A percentile compares a stretch with the other conserved stretches of the same genome.
These are phyloP conservation scores for Homarus americanus DNA, from an alignment of 1,140 invertebrate species.

Conservation along the genomic window DNA sequence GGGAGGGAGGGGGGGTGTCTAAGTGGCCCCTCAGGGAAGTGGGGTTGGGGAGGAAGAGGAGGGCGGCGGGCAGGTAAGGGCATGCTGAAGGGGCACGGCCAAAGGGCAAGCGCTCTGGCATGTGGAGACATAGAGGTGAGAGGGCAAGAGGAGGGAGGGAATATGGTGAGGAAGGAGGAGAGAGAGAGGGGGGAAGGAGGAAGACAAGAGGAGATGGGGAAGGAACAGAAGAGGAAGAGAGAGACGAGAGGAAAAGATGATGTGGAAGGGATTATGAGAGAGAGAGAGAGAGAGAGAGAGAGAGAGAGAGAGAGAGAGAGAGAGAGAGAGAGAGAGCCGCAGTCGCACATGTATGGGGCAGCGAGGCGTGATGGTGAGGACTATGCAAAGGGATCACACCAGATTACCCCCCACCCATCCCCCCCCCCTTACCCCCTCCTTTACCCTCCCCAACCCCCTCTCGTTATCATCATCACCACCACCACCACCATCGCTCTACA, in stretches of 20 bases:
- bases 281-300: not conserved
- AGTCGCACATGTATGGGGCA: constrained; percentile 23
- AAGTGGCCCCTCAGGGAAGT: not conserved
- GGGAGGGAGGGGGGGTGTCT: not conserved
- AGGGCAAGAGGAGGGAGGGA: not conserved
- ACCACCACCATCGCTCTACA: not conserved
- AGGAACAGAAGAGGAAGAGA: not conserved
- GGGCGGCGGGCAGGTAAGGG: not conserved
- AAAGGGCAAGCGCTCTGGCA: constrained; percentile 20
- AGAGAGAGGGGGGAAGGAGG: not conserved
- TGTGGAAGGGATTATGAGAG: not conserved
- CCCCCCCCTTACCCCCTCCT: not conserved
- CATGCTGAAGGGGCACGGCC: not conserved
- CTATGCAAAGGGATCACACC: constrained; percentile 18
- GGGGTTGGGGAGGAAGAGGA: not conserved
- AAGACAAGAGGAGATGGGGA: not conserved
- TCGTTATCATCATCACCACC: not conserved
- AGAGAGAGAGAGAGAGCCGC: constrained; percentile 22
- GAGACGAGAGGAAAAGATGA: not conserved
- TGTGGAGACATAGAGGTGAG: not conserved
- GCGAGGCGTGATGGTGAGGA: constrained; percentile 13
- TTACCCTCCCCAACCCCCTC: not conserved
- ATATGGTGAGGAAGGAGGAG: not conserved
- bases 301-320: constrained; percentile 12
- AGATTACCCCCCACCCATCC: constrained; percentile 28